Percentiles rank a stretch among this genome's conserved stretches.
Conservation (phyloP, 2,113 vertebrate genomes). For the Eolophus roseicapilla region DNA sequence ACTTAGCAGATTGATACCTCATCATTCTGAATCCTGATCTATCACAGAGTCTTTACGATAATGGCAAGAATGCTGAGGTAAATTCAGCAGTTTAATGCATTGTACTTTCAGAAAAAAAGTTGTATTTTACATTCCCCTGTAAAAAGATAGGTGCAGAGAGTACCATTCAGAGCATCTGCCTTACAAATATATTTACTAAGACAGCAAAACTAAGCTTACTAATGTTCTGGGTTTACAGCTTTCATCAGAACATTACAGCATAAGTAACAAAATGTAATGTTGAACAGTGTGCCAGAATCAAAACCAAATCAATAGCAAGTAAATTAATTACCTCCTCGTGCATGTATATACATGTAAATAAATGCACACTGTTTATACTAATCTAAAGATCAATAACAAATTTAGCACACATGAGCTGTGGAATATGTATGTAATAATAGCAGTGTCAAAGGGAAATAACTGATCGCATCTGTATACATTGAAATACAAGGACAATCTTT, state of each 20-base stretch:
- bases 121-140: not conserved
- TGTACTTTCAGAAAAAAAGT: not conserved
- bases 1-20: not conserved
- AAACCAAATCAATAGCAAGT: not conserved
- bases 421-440: not conserved
- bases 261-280: not conserved
- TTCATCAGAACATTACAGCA: not conserved
- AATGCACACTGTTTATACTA: not conserved
- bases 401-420: not conserved
- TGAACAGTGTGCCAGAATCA: not conserved
- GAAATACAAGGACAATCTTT: not conserved
- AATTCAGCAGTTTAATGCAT: not conserved
- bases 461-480: not conserved
- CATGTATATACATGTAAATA: slow-evolving; percentile 17
- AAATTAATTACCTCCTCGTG: slow-evolving; percentile 1
- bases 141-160: not conserved
- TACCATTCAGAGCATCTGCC: not conserved
- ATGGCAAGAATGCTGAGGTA: not conserved
- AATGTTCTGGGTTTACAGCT: not conserved
- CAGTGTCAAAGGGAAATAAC: not conserved
- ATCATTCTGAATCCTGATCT: not conserved
- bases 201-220: not conserved
- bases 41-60: not conserved
- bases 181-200: not conserved
- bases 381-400: slow-evolving; percentile 20